Base-by-base conservation (phyloP, 2,888 invertebrate genomes). In the Mythimna albipuncta region DNA sequence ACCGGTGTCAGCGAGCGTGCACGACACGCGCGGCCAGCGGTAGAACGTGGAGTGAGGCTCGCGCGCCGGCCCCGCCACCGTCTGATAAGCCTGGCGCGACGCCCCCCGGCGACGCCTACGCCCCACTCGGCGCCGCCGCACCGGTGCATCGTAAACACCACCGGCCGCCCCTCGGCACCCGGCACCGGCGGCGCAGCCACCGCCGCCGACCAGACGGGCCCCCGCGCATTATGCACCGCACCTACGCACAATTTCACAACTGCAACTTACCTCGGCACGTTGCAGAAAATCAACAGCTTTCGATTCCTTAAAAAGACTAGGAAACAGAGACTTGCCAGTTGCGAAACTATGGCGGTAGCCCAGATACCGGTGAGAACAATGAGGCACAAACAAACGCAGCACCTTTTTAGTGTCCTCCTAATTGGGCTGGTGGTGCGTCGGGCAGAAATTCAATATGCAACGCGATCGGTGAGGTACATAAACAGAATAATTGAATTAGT, bases 91-190 rank as follows among this genome's bases (percentile, higher is more conserved):
- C 95, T 94, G 95, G 94, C 95, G 95, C 95, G 96, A 95, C 96
- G 96, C 96, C 96, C 95, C 95, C 94, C 94, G 95, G 94, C 94
- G 95, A 94, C 95, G 95, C 95, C 96, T 95, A 94, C 95, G 95
- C 95, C 96, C 95, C 95, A 93, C 95, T 93, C 93, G 94, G 91
- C 93, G 93, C 92, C 94, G 91, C 81, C 90, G 89, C 91, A 88
- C 88, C 93, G 91, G 91, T 93, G 94, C 94, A 94, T 91, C 94
- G 93, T 90, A 91, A 90, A 91, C 94, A 94, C 95, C 94, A 93
- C 94, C 92, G 89, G 90, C 92, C 92, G 92, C 93, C 93, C 94
- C 93, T 92, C 92, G 89, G 90, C 91, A 90, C 91, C 93, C 90
- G 89, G 82, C 87, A 83, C 88, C 88, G 84, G 82, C 85, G 81